Evolutionary conservation across 2,113 vertebrate species (phyloP).

Genomic region (Silurus meridionalis): DNA sequence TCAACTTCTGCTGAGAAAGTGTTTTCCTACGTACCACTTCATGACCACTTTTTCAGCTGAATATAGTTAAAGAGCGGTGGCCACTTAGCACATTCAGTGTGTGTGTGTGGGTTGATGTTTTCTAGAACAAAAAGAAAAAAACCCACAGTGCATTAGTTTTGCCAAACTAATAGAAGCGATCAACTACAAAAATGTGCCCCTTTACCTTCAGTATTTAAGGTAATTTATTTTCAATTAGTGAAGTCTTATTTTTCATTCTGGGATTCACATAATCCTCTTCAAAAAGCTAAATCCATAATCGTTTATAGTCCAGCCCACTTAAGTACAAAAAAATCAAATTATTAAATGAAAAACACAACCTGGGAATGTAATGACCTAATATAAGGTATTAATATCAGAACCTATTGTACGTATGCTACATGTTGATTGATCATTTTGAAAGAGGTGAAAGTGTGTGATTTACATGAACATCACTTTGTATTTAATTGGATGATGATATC

Average conservation of each 20-base stretch:
- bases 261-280: not conserved
- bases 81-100: constrained; percentile 47
- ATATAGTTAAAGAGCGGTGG: constrained; percentile 40
- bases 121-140: not conserved
- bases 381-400: not conserved
- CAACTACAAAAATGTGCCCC: not conserved
- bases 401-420: too few relatives aligned
- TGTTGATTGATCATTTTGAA: not conserved
- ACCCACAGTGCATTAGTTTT: constrained; percentile 5
- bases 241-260: not conserved
- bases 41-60: constrained; percentile 36
- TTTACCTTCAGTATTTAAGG: not conserved
- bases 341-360: not conserved
- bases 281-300: not conserved
- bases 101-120: not conserved
- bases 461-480: not conserved
- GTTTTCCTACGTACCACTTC: constrained; percentile 33
- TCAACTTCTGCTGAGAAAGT: constrained; percentile 44
- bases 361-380: not conserved
- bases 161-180: not conserved
- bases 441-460: not conserved
- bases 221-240: not conserved
- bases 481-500: not conserved
- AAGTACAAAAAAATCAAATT: not conserved
- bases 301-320: not conserved